These are phyloP conservation scores for Sebastiscus albofasciatus DNA, from an alignment of 2,797 vertebrate genomes.

Conservation along the genomic window DNA sequence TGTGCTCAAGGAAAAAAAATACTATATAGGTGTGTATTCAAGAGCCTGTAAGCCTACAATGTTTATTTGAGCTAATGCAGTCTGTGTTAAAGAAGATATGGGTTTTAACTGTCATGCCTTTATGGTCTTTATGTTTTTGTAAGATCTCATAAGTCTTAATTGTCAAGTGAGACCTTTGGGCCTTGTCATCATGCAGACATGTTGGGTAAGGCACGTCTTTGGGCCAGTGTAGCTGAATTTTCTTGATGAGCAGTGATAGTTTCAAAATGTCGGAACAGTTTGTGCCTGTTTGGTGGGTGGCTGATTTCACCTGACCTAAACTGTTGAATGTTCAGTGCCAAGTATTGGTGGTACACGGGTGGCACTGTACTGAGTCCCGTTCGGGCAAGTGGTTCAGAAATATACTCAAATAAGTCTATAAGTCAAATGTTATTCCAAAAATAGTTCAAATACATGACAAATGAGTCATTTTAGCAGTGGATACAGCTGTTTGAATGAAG, in stretches of 20 bases:
- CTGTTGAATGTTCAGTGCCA: no score
- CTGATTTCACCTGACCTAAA: slow-evolving; percentile 8
- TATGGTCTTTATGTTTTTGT: background rate
- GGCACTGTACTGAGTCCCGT: no score
- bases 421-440: no score
- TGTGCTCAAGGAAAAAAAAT: background rate
- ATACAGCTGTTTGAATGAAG: background rate
- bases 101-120: background rate
- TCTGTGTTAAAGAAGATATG: background rate
- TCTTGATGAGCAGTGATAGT: background rate
- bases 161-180: slow-evolving; percentile 1
- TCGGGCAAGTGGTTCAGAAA: no score
- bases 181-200: background rate
- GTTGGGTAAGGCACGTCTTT: background rate
- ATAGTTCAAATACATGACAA: no score
- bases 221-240: background rate
- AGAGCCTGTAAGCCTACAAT: background rate
- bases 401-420: no score
- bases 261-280: slow-evolving; percentile 18
- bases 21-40: background rate
- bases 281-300: slow-evolving; percentile 4
- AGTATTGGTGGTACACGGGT: no score
- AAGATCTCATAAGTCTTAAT: background rate
- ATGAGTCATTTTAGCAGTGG: no score
- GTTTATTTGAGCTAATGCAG: background rate